Conservation (phyloP, 2,888 invertebrate species). For the Yponomeuta sedellus region DNA sequence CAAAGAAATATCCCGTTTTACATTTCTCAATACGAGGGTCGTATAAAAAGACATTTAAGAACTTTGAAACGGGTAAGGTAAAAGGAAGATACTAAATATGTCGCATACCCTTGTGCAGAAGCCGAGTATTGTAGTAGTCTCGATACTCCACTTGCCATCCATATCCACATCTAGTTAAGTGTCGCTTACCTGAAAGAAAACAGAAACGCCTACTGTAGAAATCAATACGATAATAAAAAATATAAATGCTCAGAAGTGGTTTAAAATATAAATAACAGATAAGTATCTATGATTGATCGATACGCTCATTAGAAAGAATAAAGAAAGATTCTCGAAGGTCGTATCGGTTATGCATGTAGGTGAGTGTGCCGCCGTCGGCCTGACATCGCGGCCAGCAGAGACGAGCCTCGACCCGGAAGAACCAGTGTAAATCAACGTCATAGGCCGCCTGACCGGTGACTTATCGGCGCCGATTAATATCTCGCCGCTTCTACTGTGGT, state of each 20-base stretch:
- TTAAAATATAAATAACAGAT: not conserved
- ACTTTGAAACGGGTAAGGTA: not conserved
- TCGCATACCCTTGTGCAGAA: constrained; percentile 14
- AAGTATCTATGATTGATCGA: constrained; percentile 9
- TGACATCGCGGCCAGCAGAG: constrained; percentile 4
- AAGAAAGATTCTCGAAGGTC: not conserved
- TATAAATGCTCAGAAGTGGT: not conserved
- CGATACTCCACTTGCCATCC: not conserved
- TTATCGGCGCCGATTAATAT: constrained; percentile 14
- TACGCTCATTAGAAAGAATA: constrained; percentile 6
- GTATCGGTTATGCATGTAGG: constrained; percentile 12
- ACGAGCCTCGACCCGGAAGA: constrained; percentile 13
- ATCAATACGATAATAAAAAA: not conserved
- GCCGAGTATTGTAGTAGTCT: constrained; percentile 3
- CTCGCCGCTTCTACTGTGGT: constrained; percentile 9
- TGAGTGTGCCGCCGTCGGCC: constrained; percentile 10
- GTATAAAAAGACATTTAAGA: constrained; percentile 14
- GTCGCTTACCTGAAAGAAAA: constrained; percentile 28
- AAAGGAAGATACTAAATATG: constrained; percentile 12
- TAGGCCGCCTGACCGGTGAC: constrained; percentile 7
- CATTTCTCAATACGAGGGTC: not conserved
- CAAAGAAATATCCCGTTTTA: not conserved
- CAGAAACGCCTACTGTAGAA: constrained; percentile 6
- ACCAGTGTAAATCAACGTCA: constrained; percentile 14
- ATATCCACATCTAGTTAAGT: constrained; percentile 3